Evolutionary conservation across 2,888 invertebrate species (phyloP), one percentile per base, ranked within the genome.

Genomic region (Calliopum simillimum): DNA sequence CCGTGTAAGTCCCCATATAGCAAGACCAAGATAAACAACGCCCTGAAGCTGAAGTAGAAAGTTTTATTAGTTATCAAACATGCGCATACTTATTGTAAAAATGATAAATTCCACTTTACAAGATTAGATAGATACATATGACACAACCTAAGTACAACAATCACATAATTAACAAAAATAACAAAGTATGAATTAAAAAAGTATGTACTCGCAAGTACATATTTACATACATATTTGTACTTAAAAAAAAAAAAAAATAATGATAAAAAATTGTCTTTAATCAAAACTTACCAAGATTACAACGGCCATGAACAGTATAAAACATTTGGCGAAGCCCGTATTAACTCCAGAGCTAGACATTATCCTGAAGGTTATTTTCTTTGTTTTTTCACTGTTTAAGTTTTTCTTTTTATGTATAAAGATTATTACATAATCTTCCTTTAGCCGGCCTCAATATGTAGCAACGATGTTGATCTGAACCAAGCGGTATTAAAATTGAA

Each of bases 291-390:
- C 84, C 80, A 84, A 69, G 76, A 83, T 81, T 14, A 83, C 80
- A 67, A 82, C 51, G 12, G 83, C 80, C 84, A 84, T 84, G 72
- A 84, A 84, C 46, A 82, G 75, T 69, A 84, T 82, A 71, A 84
- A 84, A 69, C 84, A 84, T 74, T 84, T 84, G 61, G 82, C 82
- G 67, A 83, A 84, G 33, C 78, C 82, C 67, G 79, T 77, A 73
- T 82, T 82, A 33, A 83, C 78, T 41, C 79, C 76, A 14, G 81
- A 66, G 43, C 78, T 74, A 1, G 77, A 77, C 84, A 84, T 84
- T 14, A 66, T 71, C 8, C 8, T 33, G 6, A 1, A 1, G 8
- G 33, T 1, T 6, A 8, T 33, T 33, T 8, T 3, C 8, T 33
- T 33, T 33, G 33, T 33, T 5, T 3, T 8, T 33, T 6, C 1